phyloP scores from a whole-genome alignment of 2,113 vertebrate species.

The Sander vitreus region DNA sequence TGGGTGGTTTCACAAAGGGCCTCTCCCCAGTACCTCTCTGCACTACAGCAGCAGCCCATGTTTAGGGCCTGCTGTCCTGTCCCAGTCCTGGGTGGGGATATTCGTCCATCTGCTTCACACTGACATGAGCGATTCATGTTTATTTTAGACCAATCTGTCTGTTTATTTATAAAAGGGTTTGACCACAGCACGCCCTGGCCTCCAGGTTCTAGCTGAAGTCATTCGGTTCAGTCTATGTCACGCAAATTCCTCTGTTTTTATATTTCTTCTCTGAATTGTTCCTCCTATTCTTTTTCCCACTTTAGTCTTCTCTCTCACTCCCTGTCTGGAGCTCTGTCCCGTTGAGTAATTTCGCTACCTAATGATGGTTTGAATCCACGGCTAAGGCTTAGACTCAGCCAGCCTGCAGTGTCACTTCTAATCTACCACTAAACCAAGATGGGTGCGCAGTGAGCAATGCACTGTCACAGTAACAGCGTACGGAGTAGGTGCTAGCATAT shows the following conservation, averaged over 20 bases:
- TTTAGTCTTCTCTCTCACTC: conserved; percentile 9
- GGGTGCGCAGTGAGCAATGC: conserved; percentile 45
- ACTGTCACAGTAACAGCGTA: conserved; percentile 43
- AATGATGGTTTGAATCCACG: conserved; percentile 70
- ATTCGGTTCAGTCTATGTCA: conserved; percentile 28
- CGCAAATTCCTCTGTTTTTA: conserved; percentile 33
- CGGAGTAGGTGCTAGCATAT: conserved; percentile 7
- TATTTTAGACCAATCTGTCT: conserved; percentile 69
- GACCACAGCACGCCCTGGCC: conserved; percentile 59
- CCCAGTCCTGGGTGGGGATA: conserved; percentile 54
- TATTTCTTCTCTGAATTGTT: conserved; percentile 6
- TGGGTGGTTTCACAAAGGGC: conserved; percentile 24
- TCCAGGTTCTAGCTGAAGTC: conserved; percentile 45
- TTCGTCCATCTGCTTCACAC: conserved; percentile 47
- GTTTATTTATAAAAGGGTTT: conserved; percentile 74
- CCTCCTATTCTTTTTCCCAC: conserved; percentile 13
- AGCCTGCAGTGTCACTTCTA: conserved; percentile 78
- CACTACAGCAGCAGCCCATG: conserved; percentile 39
- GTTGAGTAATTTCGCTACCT: conserved; percentile 69
- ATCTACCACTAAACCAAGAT: conserved; percentile 65
- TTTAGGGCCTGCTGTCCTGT: conserved; percentile 33
- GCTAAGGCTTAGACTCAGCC: conserved; percentile 73
- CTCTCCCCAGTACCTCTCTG: background rate
- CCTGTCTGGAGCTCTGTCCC: conserved; percentile 31
- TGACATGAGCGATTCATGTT: conserved; percentile 61